Percentiles rank a stretch among this genome's conserved stretches.
These are phyloP conservation scores for Macropis europaea DNA, from an alignment of 2,888 invertebrate genomes.

Conservation along the genomic window DNA sequence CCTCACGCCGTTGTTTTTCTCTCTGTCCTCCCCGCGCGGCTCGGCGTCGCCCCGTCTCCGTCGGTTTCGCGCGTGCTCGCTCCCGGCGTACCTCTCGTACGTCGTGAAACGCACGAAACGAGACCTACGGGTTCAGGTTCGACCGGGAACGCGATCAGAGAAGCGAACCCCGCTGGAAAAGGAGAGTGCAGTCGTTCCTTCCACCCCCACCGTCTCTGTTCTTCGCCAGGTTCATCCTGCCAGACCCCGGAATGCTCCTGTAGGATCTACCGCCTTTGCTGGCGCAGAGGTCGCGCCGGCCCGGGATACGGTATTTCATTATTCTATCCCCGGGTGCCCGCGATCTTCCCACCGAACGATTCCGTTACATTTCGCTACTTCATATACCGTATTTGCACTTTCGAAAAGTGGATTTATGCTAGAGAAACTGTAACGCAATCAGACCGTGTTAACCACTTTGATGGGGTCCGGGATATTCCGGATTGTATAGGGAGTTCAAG, in stretches of 20 bases:
- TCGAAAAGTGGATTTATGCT: too few species aligned
- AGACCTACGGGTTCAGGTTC: constrained; percentile 41
- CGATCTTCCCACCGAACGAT: too few species aligned
- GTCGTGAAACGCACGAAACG: constrained; percentile 49
- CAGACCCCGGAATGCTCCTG: constrained; percentile 23
- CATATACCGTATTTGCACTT: too few species aligned
- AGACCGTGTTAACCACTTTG: too few species aligned
- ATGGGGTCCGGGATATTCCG: too few species aligned
- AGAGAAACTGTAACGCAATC: too few species aligned
- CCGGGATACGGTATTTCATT: constrained; percentile 71
- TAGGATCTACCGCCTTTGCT: constrained; percentile 36
- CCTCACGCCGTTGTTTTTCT: constrained; percentile 1
- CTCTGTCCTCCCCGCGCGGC: neutral
- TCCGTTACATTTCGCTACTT: too few species aligned
- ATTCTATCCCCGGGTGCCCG: constrained; percentile 63
- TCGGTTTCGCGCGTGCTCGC: constrained; percentile 9
- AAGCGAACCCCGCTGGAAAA: constrained; percentile 8
- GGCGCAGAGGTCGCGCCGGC: constrained; percentile 47
- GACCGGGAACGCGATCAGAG: constrained; percentile 15
- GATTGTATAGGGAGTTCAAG: too few species aligned
- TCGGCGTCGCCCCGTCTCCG: neutral
- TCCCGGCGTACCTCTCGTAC: constrained; percentile 12
- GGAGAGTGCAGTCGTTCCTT: neutral
- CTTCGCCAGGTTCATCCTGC: constrained; percentile 5
- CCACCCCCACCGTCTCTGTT: neutral